phyloP scores from a whole-genome alignment of 2,888 invertebrate genomes.

The Noctua janthina region DNA sequence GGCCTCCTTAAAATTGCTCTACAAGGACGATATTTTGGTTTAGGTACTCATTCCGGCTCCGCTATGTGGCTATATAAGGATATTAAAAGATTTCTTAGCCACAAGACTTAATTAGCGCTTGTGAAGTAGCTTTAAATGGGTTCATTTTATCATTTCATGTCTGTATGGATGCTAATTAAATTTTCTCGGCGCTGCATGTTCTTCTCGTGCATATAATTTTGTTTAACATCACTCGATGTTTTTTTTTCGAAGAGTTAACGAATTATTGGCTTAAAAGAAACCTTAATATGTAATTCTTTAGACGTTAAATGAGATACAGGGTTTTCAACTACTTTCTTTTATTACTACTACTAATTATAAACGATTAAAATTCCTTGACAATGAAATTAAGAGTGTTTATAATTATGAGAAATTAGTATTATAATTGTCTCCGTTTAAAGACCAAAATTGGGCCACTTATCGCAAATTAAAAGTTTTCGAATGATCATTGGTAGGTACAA shows the following conservation, averaged over 20 bases:
- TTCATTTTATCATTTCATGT: conserved; percentile 11
- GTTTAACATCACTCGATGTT: not conserved
- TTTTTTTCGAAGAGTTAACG: not conserved
- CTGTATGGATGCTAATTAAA: conserved; percentile 7
- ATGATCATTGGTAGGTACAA: not conserved
- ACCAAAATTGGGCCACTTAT: not conserved
- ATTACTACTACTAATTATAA: too few relatives aligned
- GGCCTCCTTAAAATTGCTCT: conserved; percentile 39
- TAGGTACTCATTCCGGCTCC: conserved; percentile 10
- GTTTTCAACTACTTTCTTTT: not conserved
- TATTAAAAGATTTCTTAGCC: not conserved
- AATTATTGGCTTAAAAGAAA: not conserved
- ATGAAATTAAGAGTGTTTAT: not conserved
- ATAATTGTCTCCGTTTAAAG: not conserved
- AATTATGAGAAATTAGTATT: not conserved
- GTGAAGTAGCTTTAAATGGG: not conserved
- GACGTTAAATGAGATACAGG: not conserved
- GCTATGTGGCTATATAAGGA: not conserved
- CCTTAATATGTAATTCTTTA: not conserved
- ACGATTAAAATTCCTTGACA: not conserved
- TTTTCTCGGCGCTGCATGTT: not conserved
- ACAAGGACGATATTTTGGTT: conserved; percentile 7
- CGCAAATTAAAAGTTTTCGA: not conserved
- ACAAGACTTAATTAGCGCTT: not conserved
- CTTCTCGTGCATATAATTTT: not conserved